Evolutionary conservation across 2,113 vertebrate genomes (phyloP).

Genomic region (Ornithorhynchus anatinus): DNA sequence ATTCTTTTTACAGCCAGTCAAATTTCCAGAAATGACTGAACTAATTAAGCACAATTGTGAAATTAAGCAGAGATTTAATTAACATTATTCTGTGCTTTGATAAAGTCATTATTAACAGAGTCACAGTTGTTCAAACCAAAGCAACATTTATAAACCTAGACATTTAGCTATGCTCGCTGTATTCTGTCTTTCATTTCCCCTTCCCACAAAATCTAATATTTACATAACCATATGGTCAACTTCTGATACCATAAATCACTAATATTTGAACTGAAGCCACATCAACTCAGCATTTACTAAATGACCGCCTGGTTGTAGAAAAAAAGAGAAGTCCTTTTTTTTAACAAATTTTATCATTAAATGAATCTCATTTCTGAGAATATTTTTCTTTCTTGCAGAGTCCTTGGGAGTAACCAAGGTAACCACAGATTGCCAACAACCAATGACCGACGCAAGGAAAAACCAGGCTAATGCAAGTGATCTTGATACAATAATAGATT

Average conservation of each 20-base stretch:
- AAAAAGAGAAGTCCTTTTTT: too few relatives aligned
- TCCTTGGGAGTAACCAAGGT: not conserved
- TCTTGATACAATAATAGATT: not conserved
- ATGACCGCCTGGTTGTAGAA: not conserved
- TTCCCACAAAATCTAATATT: not conserved
- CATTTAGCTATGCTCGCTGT: not conserved
- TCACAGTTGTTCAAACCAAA: not conserved
- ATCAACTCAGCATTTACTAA: not conserved
- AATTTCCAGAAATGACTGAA: conserved; percentile 40
- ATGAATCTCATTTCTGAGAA: not conserved
- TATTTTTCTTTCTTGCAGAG: not conserved
- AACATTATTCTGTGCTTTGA: conserved; percentile 26
- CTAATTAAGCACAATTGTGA: conserved; percentile 45
- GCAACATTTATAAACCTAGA: conserved; percentile 15
- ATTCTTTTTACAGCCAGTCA: conserved; percentile 16
- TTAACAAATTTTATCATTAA: not conserved
- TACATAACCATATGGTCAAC: not conserved
- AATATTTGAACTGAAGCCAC: not conserved
- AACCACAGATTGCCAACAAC: not conserved
- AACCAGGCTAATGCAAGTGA: not conserved
- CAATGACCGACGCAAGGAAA: fast-evolving
- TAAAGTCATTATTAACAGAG: conserved; percentile 34
- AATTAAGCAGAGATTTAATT: conserved; percentile 45
- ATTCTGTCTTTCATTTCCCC: not conserved
- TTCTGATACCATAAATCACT: not conserved